Base-by-base conservation (phyloP, 2,113 vertebrate species). In the Ailuropoda melanoleuca region DNA sequence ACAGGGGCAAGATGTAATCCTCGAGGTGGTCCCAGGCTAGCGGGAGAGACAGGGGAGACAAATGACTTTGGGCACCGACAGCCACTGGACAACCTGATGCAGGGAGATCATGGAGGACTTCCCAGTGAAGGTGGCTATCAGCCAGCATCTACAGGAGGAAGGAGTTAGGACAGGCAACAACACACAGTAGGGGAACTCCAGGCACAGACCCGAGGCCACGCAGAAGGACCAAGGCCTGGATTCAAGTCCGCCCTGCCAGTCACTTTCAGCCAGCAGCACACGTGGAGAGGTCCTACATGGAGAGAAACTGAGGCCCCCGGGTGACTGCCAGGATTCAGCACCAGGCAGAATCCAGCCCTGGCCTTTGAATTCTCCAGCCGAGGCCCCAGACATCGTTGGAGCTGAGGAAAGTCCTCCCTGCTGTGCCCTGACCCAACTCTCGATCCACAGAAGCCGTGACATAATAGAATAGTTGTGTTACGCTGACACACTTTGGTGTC, bases 261-360 rank as follows among this genome's bases (percentile, higher is more conserved):
- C 21, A 29, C 18, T 50, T n/a, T 43, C 17, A 55, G 29, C 48
- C 75, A 77, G 24, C 34, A 81, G 62, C 37, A 18, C 19, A 6
- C 0, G 0, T 4, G 15, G 34, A 55, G 15, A 55, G 29, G 21
- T 48, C 43, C 43, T 58, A 15, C 2, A n/a, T 0, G 10, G 23
- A 70, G 29, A 94, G 75, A 39, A 92, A 29, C 9, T 34, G 66
- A 56, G 78, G 21, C 13, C n/a, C 37, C 24, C 3, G 2, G 46
- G 53, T 21, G 87, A 64, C 1, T 5, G 14, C 50, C 48, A 37
- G 37, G 39, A 17, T n/a, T n/a, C 31, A 26, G 9, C 4, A 5
- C 39, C 62, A 75, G 88, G 29, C 24, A n/a, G 75, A 31, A 19
- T 68, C 43, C n/a, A 39, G 62, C 4, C 75, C 46, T 1, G 0